phyloP scores from a whole-genome alignment of 2,113 vertebrate species.

The Marmota flaviventris region DNA sequence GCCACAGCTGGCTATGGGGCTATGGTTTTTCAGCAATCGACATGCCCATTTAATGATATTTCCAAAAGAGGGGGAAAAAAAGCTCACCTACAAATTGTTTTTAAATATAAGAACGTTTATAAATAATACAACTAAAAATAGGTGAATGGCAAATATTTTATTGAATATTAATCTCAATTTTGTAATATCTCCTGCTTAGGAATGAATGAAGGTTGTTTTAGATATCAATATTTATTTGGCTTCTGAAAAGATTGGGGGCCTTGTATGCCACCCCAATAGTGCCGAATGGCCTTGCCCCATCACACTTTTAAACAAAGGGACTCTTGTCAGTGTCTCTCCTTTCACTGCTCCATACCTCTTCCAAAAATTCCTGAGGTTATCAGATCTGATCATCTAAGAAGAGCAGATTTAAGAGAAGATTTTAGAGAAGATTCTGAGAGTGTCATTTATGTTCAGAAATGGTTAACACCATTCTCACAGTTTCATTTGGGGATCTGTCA shows the following conservation, averaged over 20 bases:
- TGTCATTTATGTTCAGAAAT: not conserved
- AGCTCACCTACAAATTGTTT: not conserved
- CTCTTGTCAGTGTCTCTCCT: not conserved
- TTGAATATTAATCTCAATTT: slow-evolving; percentile 28
- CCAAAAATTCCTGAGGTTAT: not conserved
- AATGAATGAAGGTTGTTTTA: not conserved
- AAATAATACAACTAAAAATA: slow-evolving; percentile 30
- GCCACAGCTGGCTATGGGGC: not conserved
- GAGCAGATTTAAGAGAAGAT: not conserved
- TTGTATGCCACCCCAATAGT: fast-evolving
- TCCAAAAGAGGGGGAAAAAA: not conserved
- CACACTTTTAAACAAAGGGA: not conserved
- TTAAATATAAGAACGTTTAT: not conserved
- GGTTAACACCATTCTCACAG: not conserved
- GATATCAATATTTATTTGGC: not conserved
- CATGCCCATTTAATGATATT: not conserved
- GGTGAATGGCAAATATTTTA: not conserved
- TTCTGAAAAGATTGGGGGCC: not conserved
- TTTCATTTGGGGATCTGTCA: not conserved
- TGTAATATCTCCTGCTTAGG: not conserved
- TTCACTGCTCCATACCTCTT: not conserved
- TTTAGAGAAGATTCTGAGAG: not conserved
- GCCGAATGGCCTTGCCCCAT: not conserved
- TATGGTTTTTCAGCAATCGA: slow-evolving; percentile 23
- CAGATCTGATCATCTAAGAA: not conserved